Evolutionary conservation across 2,888 invertebrate genomes (phyloP).

Genomic region (Catotricha subobsoleta): DNA sequence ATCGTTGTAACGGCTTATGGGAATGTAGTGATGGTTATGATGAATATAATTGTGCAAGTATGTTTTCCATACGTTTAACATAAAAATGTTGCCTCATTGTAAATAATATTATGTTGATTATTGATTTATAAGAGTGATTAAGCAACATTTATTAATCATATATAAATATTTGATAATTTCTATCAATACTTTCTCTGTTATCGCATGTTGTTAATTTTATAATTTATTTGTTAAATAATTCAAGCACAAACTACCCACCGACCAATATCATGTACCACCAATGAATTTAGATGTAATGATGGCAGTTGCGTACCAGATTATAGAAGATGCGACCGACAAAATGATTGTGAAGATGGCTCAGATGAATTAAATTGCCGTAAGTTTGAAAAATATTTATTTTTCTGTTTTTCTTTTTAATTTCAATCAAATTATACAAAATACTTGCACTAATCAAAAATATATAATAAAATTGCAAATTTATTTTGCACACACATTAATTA

Average conservation of each 20-base stretch:
- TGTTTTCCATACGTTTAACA: background rate
- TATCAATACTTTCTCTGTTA: no score
- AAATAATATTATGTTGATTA: no score
- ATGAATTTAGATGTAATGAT: slow-evolving; percentile 49
- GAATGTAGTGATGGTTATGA: slow-evolving; percentile 55
- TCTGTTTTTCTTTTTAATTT: background rate
- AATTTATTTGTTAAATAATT: no score
- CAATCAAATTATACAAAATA: background rate
- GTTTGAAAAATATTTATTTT: no score
- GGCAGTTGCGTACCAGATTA: slow-evolving; percentile 46
- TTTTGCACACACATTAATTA: background rate
- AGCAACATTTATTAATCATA: no score
- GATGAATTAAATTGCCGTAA: slow-evolving; percentile 44
- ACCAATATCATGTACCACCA: slow-evolving; percentile 39
- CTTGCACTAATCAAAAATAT: background rate
- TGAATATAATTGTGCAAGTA: slow-evolving; percentile 27
- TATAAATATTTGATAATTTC: no score
- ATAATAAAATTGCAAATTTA: background rate
- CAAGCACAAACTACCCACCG: no score
- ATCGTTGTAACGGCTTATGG: slow-evolving; percentile 56
- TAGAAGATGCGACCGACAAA: slow-evolving; percentile 42
- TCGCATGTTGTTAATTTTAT: no score
- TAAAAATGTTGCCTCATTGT: no score
- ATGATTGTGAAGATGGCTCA: slow-evolving; percentile 45
- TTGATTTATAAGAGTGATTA: no score